Evolutionary conservation across 2,113 vertebrate genomes (phyloP), one percentile per base, ranked within the genome.

Genomic region (Tinamus guttatus): DNA sequence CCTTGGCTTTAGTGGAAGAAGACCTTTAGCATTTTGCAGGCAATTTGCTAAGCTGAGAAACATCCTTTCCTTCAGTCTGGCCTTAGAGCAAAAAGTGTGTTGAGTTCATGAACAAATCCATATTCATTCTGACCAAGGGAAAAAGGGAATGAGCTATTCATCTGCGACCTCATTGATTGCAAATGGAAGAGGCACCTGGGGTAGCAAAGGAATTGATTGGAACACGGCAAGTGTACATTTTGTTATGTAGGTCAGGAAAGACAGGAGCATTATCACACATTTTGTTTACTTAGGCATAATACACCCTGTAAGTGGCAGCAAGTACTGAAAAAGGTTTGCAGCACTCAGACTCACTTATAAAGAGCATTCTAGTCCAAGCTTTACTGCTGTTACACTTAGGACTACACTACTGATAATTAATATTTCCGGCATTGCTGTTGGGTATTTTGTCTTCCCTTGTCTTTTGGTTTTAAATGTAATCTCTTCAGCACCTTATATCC

Each of bases 51-150:
- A 71, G 3, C 4, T 52, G 15, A 88, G 41, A 88, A 95, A 45
- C 34, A 51, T 7, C 22, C 64, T 92, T 92, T 86, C 63, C 8
- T 67, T 84, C 84, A 38, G 20, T 70, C 14, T 64, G 21, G 34
- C 45, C 14, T 75, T 67, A 69, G 16, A 86, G 24, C 17, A 93
- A 81, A 45, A 88, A 34, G 3, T 28, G 2, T 67, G 27, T 84
- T 70, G 74, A 82, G 52, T 64, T 94, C 63, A 65, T 49, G 75
- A 88, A 32, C n/a, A 90, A 96, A 94, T 94, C 89, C 87, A 94
- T 94, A 85, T 87, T 93, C 73, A 70, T 90, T 93, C 74, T 75
- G 51, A 65, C 6, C 11, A 60, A 56, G 78, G 79, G 41, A 96
- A 94, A 88, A 47, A 18, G 38, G 22, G 58, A 93, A 91, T 59